These are phyloP conservation scores for Pteropus alecto DNA, from an alignment of 2,113 vertebrate species.

Conservation along the genomic window DNA sequence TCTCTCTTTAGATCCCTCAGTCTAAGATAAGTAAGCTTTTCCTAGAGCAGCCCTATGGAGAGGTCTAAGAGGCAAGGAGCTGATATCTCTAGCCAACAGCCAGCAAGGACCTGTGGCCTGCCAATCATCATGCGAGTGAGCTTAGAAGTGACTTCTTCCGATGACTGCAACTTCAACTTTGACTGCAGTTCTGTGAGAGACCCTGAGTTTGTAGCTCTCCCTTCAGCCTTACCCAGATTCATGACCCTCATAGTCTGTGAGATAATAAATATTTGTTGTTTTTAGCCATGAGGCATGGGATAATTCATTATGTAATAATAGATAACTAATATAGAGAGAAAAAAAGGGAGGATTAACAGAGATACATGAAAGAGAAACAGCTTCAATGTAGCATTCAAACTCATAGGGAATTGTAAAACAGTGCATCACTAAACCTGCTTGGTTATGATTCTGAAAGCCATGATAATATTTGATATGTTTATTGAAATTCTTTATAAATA, in stretches of 20 bases:
- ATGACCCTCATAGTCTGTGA: background rate
- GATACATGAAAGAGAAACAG: background rate
- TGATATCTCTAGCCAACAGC: background rate
- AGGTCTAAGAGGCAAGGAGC: background rate
- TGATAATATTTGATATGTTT: background rate
- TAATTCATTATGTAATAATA: background rate
- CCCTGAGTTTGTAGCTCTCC: background rate
- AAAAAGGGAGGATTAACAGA: background rate
- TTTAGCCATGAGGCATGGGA: background rate
- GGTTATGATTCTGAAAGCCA: background rate
- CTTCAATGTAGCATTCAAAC: background rate
- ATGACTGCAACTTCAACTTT: background rate
- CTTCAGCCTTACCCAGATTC: background rate
- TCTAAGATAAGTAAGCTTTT: background rate
- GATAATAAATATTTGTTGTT: background rate
- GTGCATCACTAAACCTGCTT: background rate
- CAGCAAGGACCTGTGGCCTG: background rate
- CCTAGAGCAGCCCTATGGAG: background rate
- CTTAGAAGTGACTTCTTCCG: background rate
- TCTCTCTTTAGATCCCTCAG: background rate
- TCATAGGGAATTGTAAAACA: background rate
- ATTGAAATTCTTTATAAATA: background rate
- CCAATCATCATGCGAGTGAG: background rate
- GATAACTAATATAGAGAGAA: background rate
- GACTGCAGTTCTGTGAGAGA: background rate